Base-by-base conservation (phyloP, 2,797 vertebrate species). In the Steatocranus sp. region DNA sequence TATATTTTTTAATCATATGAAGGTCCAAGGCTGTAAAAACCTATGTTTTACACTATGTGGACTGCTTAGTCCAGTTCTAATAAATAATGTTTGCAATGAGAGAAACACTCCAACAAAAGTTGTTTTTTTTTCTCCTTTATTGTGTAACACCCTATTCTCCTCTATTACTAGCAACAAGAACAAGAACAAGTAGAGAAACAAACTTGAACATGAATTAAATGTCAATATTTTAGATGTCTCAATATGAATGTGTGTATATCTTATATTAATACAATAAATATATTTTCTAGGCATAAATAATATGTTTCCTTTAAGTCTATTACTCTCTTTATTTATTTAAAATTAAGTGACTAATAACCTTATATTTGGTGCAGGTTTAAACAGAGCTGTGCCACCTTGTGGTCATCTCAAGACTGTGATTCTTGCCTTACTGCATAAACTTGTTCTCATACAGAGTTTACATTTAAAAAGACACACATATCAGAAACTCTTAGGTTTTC, bases 321-420 rank as follows among this genome's bases (percentile, higher is more conserved):
- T 14, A 41, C n/a, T 68, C 3, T 68, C 14, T 43, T 46, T 48
- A 8, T 61, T 61, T 61, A 27, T 48, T 73, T 3, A 30, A 46
- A 70, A 70, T 46, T 0, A 32, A 48, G 41, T n/a, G 17, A 32
- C 17, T n/a, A 68, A 68, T 25, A 9, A 32, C 7, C 18, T 61
- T 41, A 23, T 23, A 15, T 66, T 41, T 43, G 8, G 36, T 7
- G 15, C 25, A 73, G n/a, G 43, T 18, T 32, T 1, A 30, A 73
- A 49, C 18, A 38, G 10, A 32, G 41, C 78, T 84, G 75, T 66
- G 92, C 93, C 94, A 85, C 90, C 94, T 82, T 87, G 92, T 94
- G 94, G 94, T 58, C 70, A 81, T 68, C 32, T 54, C 5, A 11
- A 56, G 6, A 23, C 2, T 49, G 2, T 32, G 25, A 23, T 11